Conservation (phyloP, 2,113 vertebrate species). For the Phylloscopus trochiloides region DNA sequence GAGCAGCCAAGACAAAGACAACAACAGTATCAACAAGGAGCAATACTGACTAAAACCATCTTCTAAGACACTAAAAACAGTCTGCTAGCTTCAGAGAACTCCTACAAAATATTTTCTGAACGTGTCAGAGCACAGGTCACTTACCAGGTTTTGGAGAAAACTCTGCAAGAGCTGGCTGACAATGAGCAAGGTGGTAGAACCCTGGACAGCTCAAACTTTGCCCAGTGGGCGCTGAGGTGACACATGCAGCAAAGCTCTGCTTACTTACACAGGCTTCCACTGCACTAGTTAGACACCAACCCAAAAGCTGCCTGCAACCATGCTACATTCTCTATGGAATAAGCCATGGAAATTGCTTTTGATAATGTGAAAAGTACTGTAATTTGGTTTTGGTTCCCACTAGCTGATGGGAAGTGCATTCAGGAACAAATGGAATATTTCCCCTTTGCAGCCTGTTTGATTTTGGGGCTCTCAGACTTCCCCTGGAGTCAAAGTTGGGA, state of each 20-base stretch:
- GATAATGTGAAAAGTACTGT: not conserved
- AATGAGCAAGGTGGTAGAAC: not conserved
- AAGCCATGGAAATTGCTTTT: not conserved
- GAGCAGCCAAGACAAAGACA: not conserved
- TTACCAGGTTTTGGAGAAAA: not conserved
- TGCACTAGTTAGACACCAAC: not conserved
- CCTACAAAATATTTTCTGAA: not conserved
- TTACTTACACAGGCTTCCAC: not conserved
- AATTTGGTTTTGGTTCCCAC: not conserved
- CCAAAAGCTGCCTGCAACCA: not conserved
- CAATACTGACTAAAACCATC: not conserved
- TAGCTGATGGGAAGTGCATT: not conserved
- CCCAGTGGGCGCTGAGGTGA: accelerated
- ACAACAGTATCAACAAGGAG: not conserved
- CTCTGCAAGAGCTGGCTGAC: not conserved
- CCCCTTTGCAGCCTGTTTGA: not conserved
- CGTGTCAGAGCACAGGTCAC: accelerated
- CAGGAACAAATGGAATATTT: not conserved
- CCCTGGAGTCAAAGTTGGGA: not conserved
- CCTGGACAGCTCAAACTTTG: not conserved
- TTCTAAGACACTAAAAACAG: not conserved
- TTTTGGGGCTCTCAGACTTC: not conserved
- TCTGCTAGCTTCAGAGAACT: not conserved
- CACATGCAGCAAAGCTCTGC: accelerated
- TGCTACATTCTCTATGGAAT: not conserved